phyloP scores from a whole-genome alignment of 2,797 vertebrate genomes.

The Pogoniulus pusillus region DNA sequence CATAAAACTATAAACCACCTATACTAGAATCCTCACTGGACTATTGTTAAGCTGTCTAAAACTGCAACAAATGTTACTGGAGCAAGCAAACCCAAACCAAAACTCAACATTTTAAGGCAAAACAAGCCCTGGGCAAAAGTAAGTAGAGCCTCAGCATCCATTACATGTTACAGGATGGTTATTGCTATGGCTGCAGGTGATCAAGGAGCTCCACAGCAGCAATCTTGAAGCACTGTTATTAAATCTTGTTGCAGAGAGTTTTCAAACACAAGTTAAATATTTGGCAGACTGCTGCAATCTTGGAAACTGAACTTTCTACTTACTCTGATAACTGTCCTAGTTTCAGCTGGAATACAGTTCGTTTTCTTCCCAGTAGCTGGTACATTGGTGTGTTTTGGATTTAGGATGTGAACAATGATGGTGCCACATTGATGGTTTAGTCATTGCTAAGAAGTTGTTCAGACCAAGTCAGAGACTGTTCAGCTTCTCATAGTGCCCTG shows the following conservation, averaged over 20 bases:
- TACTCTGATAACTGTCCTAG: background rate
- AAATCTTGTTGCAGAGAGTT: background rate
- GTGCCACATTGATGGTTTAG: background rate
- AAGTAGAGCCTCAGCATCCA: conserved; percentile 19
- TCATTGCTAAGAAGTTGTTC: background rate
- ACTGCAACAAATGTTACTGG: background rate
- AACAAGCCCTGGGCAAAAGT: conserved; percentile 38
- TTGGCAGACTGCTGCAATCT: background rate
- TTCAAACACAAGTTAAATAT: conserved; percentile 18
- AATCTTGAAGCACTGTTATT: conserved; percentile 2
- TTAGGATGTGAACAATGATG: background rate
- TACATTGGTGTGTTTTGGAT: background rate
- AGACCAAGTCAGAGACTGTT: too few relatives aligned
- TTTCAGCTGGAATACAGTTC: background rate
- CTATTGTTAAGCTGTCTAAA: background rate
- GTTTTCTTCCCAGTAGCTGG: background rate
- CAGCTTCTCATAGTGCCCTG: background rate
- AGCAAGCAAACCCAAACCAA: conserved; percentile 25
- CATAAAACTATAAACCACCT: background rate
- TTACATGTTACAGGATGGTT: conserved; percentile 36
- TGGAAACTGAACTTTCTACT: background rate
- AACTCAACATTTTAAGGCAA: background rate
- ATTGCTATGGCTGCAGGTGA: conserved; percentile 46
- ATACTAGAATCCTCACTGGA: background rate
- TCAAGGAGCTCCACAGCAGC: conserved; percentile 7